phyloP scores from a whole-genome alignment of 1,140 invertebrate species.

The Drosophila takahashii region DNA sequence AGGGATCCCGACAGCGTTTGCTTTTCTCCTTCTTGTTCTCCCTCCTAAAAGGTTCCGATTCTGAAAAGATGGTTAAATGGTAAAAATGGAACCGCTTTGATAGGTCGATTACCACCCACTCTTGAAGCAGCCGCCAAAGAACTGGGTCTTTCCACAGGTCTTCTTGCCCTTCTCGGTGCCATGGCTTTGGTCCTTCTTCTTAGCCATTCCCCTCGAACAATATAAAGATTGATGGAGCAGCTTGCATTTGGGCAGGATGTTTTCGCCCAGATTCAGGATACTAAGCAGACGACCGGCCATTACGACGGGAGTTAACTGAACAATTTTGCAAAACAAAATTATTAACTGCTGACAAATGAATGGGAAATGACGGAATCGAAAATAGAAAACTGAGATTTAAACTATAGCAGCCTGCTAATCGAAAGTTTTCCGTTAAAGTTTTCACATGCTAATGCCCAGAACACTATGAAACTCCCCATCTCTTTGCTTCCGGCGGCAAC shows the following conservation, averaged over 20 bases:
- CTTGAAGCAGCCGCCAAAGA: constrained; percentile 39
- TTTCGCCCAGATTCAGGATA: constrained; percentile 12
- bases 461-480: background rate
- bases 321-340: constrained; percentile 1
- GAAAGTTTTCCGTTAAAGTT: constrained; percentile 29
- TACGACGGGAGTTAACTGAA: background rate
- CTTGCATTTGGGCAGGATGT: background rate
- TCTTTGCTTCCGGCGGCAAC: constrained; percentile 20
- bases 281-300: constrained; percentile 15
- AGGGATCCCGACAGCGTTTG: constrained; percentile 27
- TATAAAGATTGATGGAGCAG: constrained; percentile 8
- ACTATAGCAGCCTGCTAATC: constrained; percentile 26
- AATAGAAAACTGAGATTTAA: constrained; percentile 1
- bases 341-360: constrained; percentile 1
- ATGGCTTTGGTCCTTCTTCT: constrained; percentile 8
- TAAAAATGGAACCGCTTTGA: background rate
- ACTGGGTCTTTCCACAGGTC: constrained; percentile 15
- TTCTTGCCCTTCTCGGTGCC: constrained; percentile 19
- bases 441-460: constrained; percentile 6
- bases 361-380: background rate
- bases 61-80: background rate
- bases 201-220: constrained; percentile 17
- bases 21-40: constrained; percentile 7
- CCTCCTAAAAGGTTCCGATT: constrained; percentile 2
- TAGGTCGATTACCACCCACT: constrained; percentile 26